Conservation (phyloP, 2,888 invertebrate species). For the Apodemia mormo region DNA sequence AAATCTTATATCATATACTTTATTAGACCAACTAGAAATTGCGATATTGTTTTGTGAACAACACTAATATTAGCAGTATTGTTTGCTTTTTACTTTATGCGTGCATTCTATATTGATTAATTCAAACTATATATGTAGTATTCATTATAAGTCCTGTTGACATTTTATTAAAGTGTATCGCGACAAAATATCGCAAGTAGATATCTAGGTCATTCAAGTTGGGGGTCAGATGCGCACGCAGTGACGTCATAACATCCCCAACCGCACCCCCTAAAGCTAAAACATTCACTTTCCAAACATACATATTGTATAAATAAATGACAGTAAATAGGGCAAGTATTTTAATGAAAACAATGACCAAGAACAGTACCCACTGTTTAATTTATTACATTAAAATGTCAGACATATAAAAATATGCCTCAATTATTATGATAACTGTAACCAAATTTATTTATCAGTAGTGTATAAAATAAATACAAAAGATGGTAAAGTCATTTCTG, state of each 20-base stretch:
- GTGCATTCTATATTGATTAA: neutral
- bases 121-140: slow-evolving; percentile 33
- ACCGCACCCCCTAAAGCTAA: slow-evolving; percentile 55
- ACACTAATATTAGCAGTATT: neutral
- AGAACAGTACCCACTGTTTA: no score
- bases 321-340: neutral
- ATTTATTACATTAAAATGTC: no score
- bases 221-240: slow-evolving; percentile 68
- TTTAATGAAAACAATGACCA: neutral
- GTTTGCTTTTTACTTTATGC: neutral
- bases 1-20: neutral
- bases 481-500: no score
- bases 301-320: slow-evolving; percentile 34
- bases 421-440: no score
- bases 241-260: slow-evolving; percentile 63
- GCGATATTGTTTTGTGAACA: neutral
- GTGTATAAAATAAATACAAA: no score
- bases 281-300: slow-evolving; percentile 61
- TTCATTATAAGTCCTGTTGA: slow-evolving; percentile 61
- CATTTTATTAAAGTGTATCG: slow-evolving; percentile 51
- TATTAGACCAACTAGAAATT: neutral
- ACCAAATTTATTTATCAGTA: no score
- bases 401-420: no score
- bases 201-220: slow-evolving; percentile 63
- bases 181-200: slow-evolving; percentile 58